Evolutionary conservation across 2,888 invertebrate species (phyloP).

Genomic region (Tetragonula carbonaria): DNA sequence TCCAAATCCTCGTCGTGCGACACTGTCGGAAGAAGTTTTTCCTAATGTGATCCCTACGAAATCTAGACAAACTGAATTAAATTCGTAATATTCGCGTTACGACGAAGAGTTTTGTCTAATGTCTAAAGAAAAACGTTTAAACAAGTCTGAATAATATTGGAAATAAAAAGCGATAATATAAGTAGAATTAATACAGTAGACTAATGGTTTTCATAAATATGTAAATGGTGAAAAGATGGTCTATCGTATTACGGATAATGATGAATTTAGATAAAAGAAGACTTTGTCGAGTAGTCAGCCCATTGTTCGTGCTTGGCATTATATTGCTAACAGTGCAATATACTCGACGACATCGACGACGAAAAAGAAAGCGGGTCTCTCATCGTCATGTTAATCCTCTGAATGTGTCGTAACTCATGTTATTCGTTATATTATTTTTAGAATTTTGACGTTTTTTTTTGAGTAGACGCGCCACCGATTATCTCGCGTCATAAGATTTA

Average conservation of each 20-base stretch:
- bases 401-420: constrained; percentile 30
- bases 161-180: background rate
- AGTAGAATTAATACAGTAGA: too few relatives aligned
- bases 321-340: constrained; percentile 30
- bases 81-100: background rate
- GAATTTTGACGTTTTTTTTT: background rate
- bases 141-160: background rate
- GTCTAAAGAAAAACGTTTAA: background rate
- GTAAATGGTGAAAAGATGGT: too few relatives aligned
- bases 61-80: constrained; percentile 20
- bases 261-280: constrained; percentile 1
- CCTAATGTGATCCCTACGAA: too few relatives aligned
- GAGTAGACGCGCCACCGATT: background rate
- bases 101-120: background rate
- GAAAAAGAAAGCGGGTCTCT: constrained; percentile 40
- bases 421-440: constrained; percentile 24
- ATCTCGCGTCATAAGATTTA: too few relatives aligned
- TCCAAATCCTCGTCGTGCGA: constrained; percentile 10
- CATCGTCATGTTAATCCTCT: constrained; percentile 51
- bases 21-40: background rate
- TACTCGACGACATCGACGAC: constrained; percentile 25
- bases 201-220: too few relatives aligned
- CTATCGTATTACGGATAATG: background rate
- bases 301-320: constrained; percentile 33
- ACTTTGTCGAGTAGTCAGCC: background rate